Evolutionary conservation across 2,113 vertebrate genomes (phyloP).

Genomic region (Dolichallabes microphthalmus): DNA sequence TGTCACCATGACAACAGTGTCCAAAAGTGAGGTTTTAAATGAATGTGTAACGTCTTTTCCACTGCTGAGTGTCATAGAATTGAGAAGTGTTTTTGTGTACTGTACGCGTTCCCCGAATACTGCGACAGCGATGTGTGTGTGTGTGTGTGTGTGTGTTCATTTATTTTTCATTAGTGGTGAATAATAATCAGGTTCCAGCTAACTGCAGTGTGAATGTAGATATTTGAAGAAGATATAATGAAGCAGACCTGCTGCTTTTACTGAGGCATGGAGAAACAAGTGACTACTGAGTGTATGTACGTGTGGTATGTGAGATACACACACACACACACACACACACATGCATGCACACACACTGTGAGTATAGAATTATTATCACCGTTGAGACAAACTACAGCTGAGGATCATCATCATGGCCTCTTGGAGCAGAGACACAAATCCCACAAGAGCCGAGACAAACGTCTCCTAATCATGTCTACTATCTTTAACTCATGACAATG

Average conservation of each 20-base stretch:
- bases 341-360: constrained; percentile 34
- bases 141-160: no score
- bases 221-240: background rate
- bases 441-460: background rate
- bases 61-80: background rate
- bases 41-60: background rate
- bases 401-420: background rate
- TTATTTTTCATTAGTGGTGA: constrained; percentile 14
- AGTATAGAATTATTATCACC: constrained; percentile 56
- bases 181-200: constrained; percentile 52
- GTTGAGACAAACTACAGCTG: constrained; percentile 65
- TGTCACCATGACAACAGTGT: background rate
- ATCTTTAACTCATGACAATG: background rate
- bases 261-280: background rate
- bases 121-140: background rate
- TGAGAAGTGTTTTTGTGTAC: background rate
- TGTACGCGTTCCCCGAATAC: constrained; percentile 27
- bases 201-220: constrained; percentile 43
- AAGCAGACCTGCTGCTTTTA: constrained; percentile 51
- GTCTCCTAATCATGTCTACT: background rate
- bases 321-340: constrained; percentile 32
- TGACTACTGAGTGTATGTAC: constrained; percentile 5
- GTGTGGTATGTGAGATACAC: constrained; percentile 43
- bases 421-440: no score
- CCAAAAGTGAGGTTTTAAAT: background rate